Base-by-base conservation (phyloP, 2,113 vertebrate genomes). In the Paramormyrops kingsleyae region DNA sequence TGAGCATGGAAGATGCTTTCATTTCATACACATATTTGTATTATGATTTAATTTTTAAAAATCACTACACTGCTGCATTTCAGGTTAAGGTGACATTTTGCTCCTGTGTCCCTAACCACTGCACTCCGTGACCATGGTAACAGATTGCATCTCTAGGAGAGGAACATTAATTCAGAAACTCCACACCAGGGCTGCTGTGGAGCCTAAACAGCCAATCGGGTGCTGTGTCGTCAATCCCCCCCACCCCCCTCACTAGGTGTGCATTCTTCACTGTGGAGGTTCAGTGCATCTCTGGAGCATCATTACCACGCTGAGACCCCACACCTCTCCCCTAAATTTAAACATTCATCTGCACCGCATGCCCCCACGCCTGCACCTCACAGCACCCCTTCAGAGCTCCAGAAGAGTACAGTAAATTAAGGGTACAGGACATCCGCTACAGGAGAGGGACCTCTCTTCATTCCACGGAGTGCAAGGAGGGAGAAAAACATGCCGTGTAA, bases 391-490 rank as follows among this genome's bases (percentile, higher is more conserved):
- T 66, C 56, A 1, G 56, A 24, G 56, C 56, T 24, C 56, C 56
- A 59, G 56, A 59, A n/a, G 56, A 59, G 56, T 35, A n/a, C 21
- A 59, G 56, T 35, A 77, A 77, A 77, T 39, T 15, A 31, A 77
- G 70, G 15, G 35, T 39, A 39, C 70, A 35, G 27, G 70, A 83
- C 77, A 83, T 19, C 27, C 19, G 5, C 77, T 15, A 31, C 31
- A 44, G 77, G 42, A 44, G 77, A 83, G 15, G 5, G 46, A 49
- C 47, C 90, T 93, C 95, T 99, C 99, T 98, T 98, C 98, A 99
- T 99, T 9, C 98, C 99, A 94, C 97, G 98, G 94, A 98, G 94
- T 9, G 98, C 98, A 92, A 99, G 94, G 74, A 97, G 95, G 47
- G 98, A 98, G 12, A 97, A 99, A 91, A 98, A 95, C 62, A 99